Evolutionary conservation across 2,797 vertebrate species (phyloP).

Genomic region (Lepus oiostolus): DNA sequence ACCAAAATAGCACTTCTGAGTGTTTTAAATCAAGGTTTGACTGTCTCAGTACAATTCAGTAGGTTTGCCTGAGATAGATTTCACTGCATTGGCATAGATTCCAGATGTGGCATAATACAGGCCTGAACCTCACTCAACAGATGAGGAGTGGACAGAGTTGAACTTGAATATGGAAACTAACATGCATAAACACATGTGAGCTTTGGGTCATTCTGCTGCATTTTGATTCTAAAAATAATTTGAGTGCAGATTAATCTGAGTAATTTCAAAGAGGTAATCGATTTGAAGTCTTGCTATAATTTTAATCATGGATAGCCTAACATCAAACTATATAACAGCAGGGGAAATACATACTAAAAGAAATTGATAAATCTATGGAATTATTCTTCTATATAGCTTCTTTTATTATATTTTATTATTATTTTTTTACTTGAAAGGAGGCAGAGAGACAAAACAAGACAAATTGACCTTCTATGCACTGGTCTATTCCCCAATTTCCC

Average conservation of each 20-base stretch:
- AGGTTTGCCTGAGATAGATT: neutral
- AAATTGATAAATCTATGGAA: slow-evolving; percentile 10
- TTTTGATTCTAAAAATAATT: slow-evolving; percentile 47
- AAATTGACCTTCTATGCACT: too few species aligned
- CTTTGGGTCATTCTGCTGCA: neutral
- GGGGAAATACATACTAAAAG: neutral
- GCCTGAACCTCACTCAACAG: neutral
- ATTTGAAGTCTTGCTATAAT: slow-evolving; percentile 5
- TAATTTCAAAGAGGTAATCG: slow-evolving; percentile 33
- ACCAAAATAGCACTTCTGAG: neutral
- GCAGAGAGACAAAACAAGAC: too few species aligned
- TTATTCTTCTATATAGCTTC: neutral
- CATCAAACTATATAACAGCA: neutral
- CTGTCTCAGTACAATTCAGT: neutral
- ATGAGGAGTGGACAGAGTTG: slow-evolving; percentile 2
- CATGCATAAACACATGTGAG: neutral
- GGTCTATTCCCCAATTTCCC: too few species aligned
- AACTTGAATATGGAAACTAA: neutral
- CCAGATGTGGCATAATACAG: neutral
- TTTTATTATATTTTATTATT: too few species aligned
- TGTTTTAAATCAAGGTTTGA: neutral
- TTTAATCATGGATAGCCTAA: neutral
- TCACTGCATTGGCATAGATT: neutral
- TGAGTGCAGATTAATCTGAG: neutral
- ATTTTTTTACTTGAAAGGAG: too few species aligned